Conservation (phyloP, 2,888 invertebrate genomes). For the Lutraria lutraria region DNA sequence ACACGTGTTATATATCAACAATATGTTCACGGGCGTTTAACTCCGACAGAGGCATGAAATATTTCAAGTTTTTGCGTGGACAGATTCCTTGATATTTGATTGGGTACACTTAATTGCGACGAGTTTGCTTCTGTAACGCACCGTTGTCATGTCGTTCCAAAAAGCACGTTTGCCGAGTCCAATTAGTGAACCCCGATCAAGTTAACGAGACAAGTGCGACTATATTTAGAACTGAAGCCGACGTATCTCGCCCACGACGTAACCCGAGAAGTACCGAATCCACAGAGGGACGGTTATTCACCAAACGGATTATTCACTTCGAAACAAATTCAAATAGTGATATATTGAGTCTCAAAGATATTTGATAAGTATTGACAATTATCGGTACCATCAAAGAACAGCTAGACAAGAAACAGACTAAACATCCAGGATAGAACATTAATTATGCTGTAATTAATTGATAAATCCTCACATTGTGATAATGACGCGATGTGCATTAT, state of each 20-base stretch:
- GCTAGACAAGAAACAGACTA: constrained; percentile 53
- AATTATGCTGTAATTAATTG: constrained; percentile 66
- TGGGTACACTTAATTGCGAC: not conserved
- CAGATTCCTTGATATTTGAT: not conserved
- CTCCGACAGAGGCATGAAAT: not conserved
- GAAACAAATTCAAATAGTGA: constrained; percentile 28
- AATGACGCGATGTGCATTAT: constrained; percentile 46
- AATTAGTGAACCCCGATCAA: not conserved
- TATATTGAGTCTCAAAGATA: constrained; percentile 33
- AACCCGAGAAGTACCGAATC: not conserved
- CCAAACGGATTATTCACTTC: not conserved
- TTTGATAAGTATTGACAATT: constrained; percentile 35
- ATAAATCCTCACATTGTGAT: constrained; percentile 59
- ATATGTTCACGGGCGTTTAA: not conserved
- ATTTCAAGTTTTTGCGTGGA: not conserved
- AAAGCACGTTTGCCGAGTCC: not conserved
- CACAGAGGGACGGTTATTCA: not conserved
- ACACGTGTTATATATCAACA: constrained; percentile 6
- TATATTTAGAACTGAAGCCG: not conserved
- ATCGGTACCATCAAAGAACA: constrained; percentile 55
- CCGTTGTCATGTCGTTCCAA: not conserved
- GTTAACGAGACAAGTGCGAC: not conserved
- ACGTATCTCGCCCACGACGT: not conserved
- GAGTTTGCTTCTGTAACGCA: not conserved
- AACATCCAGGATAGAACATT: constrained; percentile 58